A percentile compares a stretch with the other conserved stretches of the same genome.
These are phyloP conservation scores for Apotomis betuletana DNA, from an alignment of 2,888 invertebrate genomes.

Conservation along the genomic window DNA sequence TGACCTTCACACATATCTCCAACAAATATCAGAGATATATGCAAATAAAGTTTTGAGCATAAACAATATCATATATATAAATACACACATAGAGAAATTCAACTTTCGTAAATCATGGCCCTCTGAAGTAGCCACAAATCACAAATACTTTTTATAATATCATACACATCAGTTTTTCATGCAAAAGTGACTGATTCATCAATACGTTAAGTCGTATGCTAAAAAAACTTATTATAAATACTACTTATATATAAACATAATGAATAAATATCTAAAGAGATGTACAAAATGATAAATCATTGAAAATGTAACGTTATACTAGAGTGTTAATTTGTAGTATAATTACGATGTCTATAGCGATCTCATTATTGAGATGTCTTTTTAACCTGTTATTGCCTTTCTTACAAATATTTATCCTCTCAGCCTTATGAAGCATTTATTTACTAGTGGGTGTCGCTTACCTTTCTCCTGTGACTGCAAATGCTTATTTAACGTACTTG, in stretches of 20 bases:
- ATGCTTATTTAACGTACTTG: background rate
- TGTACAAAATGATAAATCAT: conserved; percentile 37
- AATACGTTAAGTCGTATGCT: conserved; percentile 43
- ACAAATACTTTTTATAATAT: conserved; percentile 9
- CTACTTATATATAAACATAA: conserved; percentile 23
- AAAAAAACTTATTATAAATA: conserved; percentile 37
- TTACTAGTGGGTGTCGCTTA: conserved; percentile 9
- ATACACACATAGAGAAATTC: background rate
- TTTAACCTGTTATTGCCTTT: conserved; percentile 52
- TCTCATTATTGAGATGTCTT: conserved; percentile 55
- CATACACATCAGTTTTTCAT: conserved; percentile 41
- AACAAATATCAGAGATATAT: conserved; percentile 11
- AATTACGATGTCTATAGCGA: conserved; percentile 53
- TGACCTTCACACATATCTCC: conserved; percentile 1
- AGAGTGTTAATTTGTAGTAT: conserved; percentile 51
- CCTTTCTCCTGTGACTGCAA: background rate
- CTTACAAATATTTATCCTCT: conserved; percentile 38
- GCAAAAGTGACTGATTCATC: conserved; percentile 49
- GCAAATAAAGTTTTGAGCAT: background rate
- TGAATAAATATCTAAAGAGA: conserved; percentile 32
- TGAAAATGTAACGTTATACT: conserved; percentile 36
- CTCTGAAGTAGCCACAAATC: conserved; percentile 3
- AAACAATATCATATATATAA: no score
- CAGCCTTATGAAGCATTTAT: conserved; percentile 8
- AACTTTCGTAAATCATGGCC: background rate